Evolutionary conservation across 2,113 vertebrate genomes (phyloP).

Genomic region (Aleadryas rufinucha): DNA sequence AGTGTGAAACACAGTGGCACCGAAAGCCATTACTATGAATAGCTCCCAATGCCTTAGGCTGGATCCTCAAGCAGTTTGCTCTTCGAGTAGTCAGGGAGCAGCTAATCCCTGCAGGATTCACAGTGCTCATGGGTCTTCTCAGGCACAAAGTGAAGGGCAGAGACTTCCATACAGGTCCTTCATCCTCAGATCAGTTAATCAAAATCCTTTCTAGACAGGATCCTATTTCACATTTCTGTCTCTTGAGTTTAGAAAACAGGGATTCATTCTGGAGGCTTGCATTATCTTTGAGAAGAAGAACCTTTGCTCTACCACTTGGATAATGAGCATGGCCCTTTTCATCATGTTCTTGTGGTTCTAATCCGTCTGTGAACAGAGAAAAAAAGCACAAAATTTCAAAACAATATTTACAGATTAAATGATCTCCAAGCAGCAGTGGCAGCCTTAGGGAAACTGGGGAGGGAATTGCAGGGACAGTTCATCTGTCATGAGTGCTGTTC

Average conservation of each 20-base stretch:
- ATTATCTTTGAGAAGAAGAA: neutral
- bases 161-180: neutral
- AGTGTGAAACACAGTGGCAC: neutral
- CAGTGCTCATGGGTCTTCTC: neutral
- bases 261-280: neutral
- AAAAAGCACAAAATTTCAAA: neutral
- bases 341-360: neutral
- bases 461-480: neutral
- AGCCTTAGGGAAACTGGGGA: neutral
- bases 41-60: neutral
- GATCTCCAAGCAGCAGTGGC: neutral
- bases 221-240: neutral
- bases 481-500: neutral
- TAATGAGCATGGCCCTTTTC: neutral
- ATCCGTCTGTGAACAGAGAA: neutral
- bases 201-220: neutral
- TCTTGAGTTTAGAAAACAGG: neutral
- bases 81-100: fast-evolving
- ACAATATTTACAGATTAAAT: neutral
- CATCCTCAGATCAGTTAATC: neutral
- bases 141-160: neutral
- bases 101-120: neutral
- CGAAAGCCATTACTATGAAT: fast-evolving
- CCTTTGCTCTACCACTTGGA: neutral
- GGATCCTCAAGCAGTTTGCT: neutral